Conservation (phyloP, 2,888 invertebrate species). For the Homarus gammarus region DNA sequence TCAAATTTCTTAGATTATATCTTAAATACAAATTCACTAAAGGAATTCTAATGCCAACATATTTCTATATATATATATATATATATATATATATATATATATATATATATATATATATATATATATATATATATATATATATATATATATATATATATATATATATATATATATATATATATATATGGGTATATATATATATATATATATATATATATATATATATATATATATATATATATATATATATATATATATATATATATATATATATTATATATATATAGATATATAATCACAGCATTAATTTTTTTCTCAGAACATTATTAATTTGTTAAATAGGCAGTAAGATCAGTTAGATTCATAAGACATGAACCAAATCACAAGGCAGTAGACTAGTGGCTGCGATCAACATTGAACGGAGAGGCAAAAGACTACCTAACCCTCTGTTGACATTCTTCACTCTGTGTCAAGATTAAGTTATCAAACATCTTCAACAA, state of each 20-base stretch:
- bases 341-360: too few relatives aligned
- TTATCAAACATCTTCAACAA: too few relatives aligned
- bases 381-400: too few relatives aligned
- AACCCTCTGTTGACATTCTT: too few relatives aligned
- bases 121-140: constrained; percentile 38
- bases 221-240: constrained; percentile 54
- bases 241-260: constrained; percentile 47
- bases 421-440: too few relatives aligned
- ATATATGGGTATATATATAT: constrained; percentile 51
- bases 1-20: too few relatives aligned
- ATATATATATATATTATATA: constrained; percentile 39
- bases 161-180: constrained; percentile 52
- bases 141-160: constrained; percentile 41
- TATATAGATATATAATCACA: constrained; percentile 49
- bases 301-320: too few relatives aligned
- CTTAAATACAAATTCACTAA: too few relatives aligned
- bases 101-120: constrained; percentile 28
- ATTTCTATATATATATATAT: constrained; percentile 54
- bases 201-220: constrained; percentile 50
- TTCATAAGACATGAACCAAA: too few relatives aligned
- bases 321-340: too few relatives aligned
- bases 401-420: too few relatives aligned
- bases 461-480: too few relatives aligned
- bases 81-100: constrained; percentile 28
- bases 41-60: constrained; percentile 35